phyloP scores from a whole-genome alignment of 2,797 vertebrate species.

The Trachops cirrhosus region DNA sequence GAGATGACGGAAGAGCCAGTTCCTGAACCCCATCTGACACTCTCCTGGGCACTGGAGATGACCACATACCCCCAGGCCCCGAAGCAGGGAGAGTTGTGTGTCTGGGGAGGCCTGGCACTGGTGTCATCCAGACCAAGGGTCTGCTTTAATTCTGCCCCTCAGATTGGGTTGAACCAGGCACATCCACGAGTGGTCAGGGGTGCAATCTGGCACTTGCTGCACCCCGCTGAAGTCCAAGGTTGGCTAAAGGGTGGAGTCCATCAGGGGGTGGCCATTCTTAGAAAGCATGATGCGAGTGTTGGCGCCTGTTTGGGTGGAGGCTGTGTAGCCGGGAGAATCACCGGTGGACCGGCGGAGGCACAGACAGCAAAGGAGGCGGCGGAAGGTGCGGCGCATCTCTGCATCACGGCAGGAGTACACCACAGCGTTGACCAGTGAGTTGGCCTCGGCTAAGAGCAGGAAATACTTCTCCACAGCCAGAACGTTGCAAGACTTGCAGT shows the following conservation, averaged over 20 bases:
- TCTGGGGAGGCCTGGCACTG: background rate
- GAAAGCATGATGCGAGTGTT: slow-evolving; percentile 79
- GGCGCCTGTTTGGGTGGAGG: slow-evolving; percentile 71
- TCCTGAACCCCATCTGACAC: background rate
- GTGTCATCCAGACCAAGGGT: background rate
- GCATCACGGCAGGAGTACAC: slow-evolving; percentile 94
- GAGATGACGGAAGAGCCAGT: background rate
- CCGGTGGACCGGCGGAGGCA: slow-evolving; percentile 72
- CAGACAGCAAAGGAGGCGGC: slow-evolving; percentile 84
- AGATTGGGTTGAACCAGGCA: background rate
- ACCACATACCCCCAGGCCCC: background rate
- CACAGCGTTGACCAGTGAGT: slow-evolving; percentile 92
- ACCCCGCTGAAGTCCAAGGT: background rate
- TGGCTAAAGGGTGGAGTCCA: slow-evolving; percentile 81
- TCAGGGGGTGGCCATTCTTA: slow-evolving; percentile 77
- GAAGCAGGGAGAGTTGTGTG: background rate
- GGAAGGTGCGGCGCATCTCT: slow-evolving; percentile 94
- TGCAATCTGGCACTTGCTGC: background rate
- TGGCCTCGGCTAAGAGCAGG: slow-evolving; percentile 93
- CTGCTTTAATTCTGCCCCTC: background rate
- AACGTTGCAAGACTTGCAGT: slow-evolving; percentile 82
- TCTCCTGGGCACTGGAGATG: background rate
- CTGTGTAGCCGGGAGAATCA: slow-evolving; percentile 44
- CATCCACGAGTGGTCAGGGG: background rate
- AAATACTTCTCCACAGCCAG: slow-evolving; percentile 91